phyloP scores from a whole-genome alignment of 1,140 invertebrate genomes.

The Drosophila equinoxialis region DNA sequence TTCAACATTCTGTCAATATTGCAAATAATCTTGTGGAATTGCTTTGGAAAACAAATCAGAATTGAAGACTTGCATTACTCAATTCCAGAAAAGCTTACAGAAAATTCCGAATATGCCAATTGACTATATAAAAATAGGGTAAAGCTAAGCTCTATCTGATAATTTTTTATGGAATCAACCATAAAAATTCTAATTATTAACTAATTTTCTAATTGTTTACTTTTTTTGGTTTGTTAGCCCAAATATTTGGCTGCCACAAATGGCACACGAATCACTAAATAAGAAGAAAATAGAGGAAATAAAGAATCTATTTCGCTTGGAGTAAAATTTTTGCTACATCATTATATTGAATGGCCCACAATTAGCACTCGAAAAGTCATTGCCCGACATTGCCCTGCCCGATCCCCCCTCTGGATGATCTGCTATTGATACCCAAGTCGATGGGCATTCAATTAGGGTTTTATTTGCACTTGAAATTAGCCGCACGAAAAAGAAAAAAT shows the following conservation, averaged over 20 bases:
- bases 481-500: not conserved
- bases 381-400: not conserved
- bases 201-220: too few species aligned
- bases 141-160: too few species aligned
- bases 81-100: too few species aligned
- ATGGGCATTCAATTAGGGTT: conserved; percentile 52
- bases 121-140: too few species aligned
- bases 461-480: conserved; percentile 64
- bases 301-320: too few species aligned
- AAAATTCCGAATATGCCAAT: too few species aligned
- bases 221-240: not conserved
- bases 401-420: not conserved
- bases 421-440: conserved; percentile 23
- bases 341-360: conserved; percentile 2
- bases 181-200: too few species aligned
- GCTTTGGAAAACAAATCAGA: too few species aligned
- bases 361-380: not conserved
- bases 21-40: too few species aligned
- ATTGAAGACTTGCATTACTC: too few species aligned
- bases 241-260: not conserved
- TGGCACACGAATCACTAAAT: not conserved
- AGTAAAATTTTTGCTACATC: not conserved
- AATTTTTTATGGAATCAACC: not conserved
- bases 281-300: not conserved
- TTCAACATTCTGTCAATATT: too few species aligned